Evolutionary conservation across 1,140 invertebrate genomes (phyloP), one percentile per base, ranked within the genome.

Genomic region (Maconellicoccus hirsutus): DNA sequence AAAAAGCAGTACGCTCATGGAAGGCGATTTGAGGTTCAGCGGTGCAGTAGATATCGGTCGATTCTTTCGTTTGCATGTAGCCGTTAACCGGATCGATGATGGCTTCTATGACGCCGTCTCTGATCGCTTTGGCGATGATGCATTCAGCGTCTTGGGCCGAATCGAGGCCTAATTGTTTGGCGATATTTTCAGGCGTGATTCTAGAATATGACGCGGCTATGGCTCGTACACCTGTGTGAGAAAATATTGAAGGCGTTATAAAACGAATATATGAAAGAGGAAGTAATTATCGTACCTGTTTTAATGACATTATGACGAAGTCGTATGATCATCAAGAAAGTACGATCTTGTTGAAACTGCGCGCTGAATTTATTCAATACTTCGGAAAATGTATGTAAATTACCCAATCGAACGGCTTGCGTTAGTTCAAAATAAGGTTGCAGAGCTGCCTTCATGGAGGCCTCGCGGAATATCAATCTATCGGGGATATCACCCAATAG

Each of bases 271-370:
- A 16, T 23, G 19, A 66, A 66, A 16, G 25, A 23, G 8, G 61
- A 23, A 23, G n/a, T 6, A 25, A 25, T 16, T 10, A 23, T 4
- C 16, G 4, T 66, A 66, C 61, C 61, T 10, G 97, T 99, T 81
- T 98, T 99, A 77, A 99, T 99, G 1, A 99, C 98, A 84, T 99
- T 99, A 78, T 99, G 97, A 71, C 96, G 86, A 21, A 99, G 81
- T 73, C 95, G 86, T 21, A 98, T 83, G 76, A 98, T 98, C 29
- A 98, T 79, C 66, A 94, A 97, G 76, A 94, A 98, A 0, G 96
- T 98, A 76, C 97, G 89, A 81, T 98, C 96, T 72, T 83, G 81
- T 52, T 89, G 86, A 75, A 96, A 96, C 77, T 93, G 90, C 0
- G 88, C 86, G 0, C 91, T 91, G 81, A 88, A 93, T 74, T 94